A percentile compares a stretch with the other conserved stretches of the same genome.
Evolutionary conservation across 1,140 invertebrate species (phyloP).

Genomic region (Hylyphantes graminicola): DNA sequence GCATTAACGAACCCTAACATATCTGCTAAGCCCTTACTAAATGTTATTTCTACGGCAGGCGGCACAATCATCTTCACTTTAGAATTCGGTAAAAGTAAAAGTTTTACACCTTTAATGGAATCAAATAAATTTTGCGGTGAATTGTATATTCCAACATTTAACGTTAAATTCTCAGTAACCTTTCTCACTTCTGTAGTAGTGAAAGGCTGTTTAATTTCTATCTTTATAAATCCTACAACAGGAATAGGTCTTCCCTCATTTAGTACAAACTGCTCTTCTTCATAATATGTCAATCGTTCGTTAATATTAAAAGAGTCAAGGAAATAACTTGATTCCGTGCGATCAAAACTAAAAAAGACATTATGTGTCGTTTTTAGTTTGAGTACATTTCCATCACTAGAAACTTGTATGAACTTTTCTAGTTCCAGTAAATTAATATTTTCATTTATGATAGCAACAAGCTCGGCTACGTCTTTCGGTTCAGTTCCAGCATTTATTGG

Average conservation of each 20-base stretch:
- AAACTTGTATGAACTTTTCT: too few relatives aligned
- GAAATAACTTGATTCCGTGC: neutral
- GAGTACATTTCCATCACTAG: too few relatives aligned
- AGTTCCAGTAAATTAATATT: neutral
- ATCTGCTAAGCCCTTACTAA: neutral
- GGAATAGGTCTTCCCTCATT: neutral
- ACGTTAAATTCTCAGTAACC: neutral
- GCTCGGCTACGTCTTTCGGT: too few relatives aligned
- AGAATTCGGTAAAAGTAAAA: neutral
- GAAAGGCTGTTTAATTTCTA: too few relatives aligned
- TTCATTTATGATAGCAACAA: neutral
- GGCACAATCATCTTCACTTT: neutral
- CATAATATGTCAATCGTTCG: neutral
- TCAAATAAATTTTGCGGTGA: neutral
- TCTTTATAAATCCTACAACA: neutral
- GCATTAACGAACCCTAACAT: neutral
- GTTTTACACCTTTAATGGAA: neutral
- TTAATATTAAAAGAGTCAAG: neutral
- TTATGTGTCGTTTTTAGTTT: too few relatives aligned
- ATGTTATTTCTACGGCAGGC: neutral
- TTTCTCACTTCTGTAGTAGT: too few relatives aligned
- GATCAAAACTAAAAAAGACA: too few relatives aligned
- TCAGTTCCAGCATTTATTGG: too few relatives aligned
- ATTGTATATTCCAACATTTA: neutral
- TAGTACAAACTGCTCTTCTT: too few relatives aligned